A percentile compares a stretch with the other conserved stretches of the same genome.
phyloP scores from a whole-genome alignment of 2,888 invertebrate genomes.

The Lysandra coridon region DNA sequence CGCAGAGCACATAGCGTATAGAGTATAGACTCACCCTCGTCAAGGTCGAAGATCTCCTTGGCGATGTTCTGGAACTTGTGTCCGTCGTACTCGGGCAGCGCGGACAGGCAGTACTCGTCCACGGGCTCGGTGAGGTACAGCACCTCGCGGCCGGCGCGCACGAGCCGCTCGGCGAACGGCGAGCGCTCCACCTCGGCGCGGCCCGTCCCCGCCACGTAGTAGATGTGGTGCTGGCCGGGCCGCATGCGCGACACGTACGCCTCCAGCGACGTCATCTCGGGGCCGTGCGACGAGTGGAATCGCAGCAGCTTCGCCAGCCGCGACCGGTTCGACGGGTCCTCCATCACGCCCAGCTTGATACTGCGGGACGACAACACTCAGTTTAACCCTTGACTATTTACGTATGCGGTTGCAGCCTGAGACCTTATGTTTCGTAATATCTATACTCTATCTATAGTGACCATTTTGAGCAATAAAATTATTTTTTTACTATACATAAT shows the following conservation, averaged over 20 bases:
- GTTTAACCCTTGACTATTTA: not conserved
- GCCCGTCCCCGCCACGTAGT: conserved; percentile 96
- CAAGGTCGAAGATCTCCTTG: conserved; percentile 96
- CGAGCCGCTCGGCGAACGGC: conserved; percentile 96
- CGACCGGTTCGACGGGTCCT: conserved; percentile 97
- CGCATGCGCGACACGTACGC: conserved; percentile 98
- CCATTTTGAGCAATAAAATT: too few relatives aligned
- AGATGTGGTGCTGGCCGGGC: conserved; percentile 95
- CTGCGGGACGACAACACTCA: conserved; percentile 57
- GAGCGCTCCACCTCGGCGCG: conserved; percentile 92
- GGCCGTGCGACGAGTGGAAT: conserved; percentile 90
- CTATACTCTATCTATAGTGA: too few relatives aligned
- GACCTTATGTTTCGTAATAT: too few relatives aligned
- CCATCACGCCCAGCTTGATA: conserved; percentile 97
- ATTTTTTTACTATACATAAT: too few relatives aligned
- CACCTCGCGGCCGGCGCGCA: conserved; percentile 97
- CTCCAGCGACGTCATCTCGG: conserved; percentile 86
- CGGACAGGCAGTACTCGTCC: conserved; percentile 98
- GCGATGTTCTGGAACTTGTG: conserved; percentile 99
- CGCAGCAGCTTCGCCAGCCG: conserved; percentile 96
- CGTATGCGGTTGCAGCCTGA: not conserved
- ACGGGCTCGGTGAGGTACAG: conserved; percentile 97
- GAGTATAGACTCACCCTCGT: conserved; percentile 79
- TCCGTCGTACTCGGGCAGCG: conserved; percentile 98
- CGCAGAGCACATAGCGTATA: not conserved